Conservation (phyloP, 2,113 vertebrate species). For the Oncorhynchus mykiss region DNA sequence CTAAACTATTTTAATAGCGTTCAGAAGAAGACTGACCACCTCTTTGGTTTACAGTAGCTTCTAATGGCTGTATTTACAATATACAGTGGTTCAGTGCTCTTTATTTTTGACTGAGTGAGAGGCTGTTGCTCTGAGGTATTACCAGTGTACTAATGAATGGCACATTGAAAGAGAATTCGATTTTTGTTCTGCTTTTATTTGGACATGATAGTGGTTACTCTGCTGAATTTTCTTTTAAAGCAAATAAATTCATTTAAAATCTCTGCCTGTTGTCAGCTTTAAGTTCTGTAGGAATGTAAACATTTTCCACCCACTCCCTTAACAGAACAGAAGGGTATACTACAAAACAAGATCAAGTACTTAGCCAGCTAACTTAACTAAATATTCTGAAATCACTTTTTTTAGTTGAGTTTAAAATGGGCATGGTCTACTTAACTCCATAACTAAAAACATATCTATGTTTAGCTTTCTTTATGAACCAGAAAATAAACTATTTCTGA, state of each 20-base stretch:
- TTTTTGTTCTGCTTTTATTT: conserved; percentile 58
- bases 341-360: too few relatives aligned
- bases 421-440: too few relatives aligned
- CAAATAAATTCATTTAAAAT: conserved; percentile 35
- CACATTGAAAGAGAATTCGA: conserved; percentile 29
- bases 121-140: conserved; percentile 23
- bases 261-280: not conserved
- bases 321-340: too few relatives aligned
- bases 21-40: conserved; percentile 33
- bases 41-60: conserved; percentile 12
- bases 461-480: too few relatives aligned
- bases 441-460: too few relatives aligned
- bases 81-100: conserved; percentile 3
- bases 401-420: too few relatives aligned
- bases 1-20: conserved; percentile 38
- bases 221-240: conserved; percentile 34
- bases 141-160: conserved; percentile 33
- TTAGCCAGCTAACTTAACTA: too few relatives aligned
- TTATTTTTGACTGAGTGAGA: conserved; percentile 33
- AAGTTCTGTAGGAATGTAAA: not conserved
- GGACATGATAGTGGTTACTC: conserved; percentile 35
- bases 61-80: conserved; percentile 23
- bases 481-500: too few relatives aligned
- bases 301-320: not conserved
- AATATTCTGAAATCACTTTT: too few relatives aligned